Conservation (phyloP, 2,797 vertebrate genomes). For the Numenius phaeopus region DNA sequence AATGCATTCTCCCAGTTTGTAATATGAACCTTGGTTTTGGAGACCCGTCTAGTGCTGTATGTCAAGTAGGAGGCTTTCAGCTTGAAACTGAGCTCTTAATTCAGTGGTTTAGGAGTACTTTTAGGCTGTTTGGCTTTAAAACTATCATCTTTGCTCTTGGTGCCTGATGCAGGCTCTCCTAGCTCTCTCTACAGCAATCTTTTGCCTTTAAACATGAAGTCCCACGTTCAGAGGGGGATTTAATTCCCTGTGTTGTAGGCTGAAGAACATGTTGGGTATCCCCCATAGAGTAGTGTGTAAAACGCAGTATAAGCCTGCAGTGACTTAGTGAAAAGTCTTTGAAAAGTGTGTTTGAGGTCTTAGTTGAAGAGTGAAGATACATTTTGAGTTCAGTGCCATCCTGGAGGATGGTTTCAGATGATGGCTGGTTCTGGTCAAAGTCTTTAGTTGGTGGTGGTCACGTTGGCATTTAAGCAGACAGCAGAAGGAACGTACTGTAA, state of each 20-base stretch:
- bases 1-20: background rate
- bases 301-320: background rate
- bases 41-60: background rate
- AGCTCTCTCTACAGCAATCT: background rate
- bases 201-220: background rate
- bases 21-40: background rate
- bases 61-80: background rate
- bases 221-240: background rate
- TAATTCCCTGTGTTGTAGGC: background rate
- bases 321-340: background rate
- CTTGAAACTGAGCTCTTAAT: background rate
- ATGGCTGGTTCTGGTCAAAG: background rate
- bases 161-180: background rate
- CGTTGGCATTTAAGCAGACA: background rate
- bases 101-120: background rate
- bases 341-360: background rate
- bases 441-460: background rate
- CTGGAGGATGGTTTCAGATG: background rate
- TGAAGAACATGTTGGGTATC: background rate
- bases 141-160: background rate
- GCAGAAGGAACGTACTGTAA: background rate
- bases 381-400: background rate
- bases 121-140: background rate
- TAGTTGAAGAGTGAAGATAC: background rate
- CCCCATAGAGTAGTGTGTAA: rapidly evolving